Percentiles rank a stretch among this genome's conserved stretches.
Conservation (phyloP, 2,888 invertebrate genomes). For the Lamellibrachia satsuma region DNA sequence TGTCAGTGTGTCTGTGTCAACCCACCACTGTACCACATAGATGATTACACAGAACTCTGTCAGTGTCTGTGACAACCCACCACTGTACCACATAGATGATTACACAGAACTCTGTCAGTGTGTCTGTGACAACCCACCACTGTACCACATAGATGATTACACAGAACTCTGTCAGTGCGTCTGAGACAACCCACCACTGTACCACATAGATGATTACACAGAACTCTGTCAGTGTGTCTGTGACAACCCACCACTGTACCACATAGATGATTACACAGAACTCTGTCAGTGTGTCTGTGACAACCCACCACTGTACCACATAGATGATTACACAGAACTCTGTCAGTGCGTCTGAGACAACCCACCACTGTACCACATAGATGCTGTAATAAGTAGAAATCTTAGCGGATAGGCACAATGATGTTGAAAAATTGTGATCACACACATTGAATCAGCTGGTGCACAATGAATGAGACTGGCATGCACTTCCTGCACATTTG, state of each 20-base stretch:
- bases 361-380: background rate
- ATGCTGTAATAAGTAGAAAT: background rate
- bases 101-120: too few relatives aligned
- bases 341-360: background rate
- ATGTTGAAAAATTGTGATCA: background rate
- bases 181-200: background rate
- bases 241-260: too few relatives aligned
- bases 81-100: background rate
- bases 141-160: background rate
- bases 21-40: background rate
- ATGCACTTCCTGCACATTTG: background rate
- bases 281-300: background rate
- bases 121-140: background rate
- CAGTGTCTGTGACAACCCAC: too few relatives aligned
- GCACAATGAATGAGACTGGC: background rate
- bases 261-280: background rate
- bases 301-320: too few relatives aligned
- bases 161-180: too few relatives aligned
- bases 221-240: background rate
- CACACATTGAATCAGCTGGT: background rate
- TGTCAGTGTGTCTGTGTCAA: background rate
- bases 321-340: background rate
- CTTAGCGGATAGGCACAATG: slow-evolving; percentile 13
- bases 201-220: background rate
- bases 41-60: too few relatives aligned